Percentiles rank a stretch among this genome's conserved stretches.
Conservation (phyloP, 1,140 invertebrate species). For the Bombus waltoni region DNA sequence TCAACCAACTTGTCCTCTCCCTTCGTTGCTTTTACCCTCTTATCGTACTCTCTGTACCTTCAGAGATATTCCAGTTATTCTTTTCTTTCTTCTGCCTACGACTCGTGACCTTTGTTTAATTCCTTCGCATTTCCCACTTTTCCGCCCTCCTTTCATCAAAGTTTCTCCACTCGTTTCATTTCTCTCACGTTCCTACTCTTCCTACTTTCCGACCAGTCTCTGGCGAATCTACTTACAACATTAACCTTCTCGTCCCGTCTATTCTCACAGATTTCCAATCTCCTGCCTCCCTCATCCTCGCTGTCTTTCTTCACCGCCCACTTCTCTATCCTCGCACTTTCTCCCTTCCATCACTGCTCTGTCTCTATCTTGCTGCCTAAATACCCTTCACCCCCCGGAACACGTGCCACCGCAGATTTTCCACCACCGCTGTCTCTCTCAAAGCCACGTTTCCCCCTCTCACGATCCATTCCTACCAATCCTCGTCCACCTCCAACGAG, state of each 20-base stretch:
- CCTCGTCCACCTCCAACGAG: background rate
- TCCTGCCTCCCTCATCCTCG: background rate
- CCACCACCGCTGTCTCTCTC: background rate
- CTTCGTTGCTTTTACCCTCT: background rate
- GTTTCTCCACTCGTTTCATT: constrained; percentile 3
- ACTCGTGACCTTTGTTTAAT: no score
- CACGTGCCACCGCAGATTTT: background rate
- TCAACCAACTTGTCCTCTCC: background rate
- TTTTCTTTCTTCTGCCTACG: background rate
- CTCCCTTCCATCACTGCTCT: background rate
- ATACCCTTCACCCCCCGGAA: background rate
- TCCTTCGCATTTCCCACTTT: background rate
- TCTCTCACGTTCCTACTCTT: background rate
- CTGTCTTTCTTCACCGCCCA: background rate
- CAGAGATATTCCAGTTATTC: background rate
- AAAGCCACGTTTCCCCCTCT: background rate
- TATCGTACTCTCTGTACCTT: no score
- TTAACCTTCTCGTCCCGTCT: background rate
- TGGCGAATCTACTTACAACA: background rate
- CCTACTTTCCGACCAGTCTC: background rate
- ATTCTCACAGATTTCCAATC: background rate
- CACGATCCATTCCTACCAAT: background rate
- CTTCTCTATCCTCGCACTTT: background rate
- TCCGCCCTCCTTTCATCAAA: no score
- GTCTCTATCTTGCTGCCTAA: background rate